phyloP scores from a whole-genome alignment of 2,888 invertebrate genomes.

The Elmis aenea region DNA sequence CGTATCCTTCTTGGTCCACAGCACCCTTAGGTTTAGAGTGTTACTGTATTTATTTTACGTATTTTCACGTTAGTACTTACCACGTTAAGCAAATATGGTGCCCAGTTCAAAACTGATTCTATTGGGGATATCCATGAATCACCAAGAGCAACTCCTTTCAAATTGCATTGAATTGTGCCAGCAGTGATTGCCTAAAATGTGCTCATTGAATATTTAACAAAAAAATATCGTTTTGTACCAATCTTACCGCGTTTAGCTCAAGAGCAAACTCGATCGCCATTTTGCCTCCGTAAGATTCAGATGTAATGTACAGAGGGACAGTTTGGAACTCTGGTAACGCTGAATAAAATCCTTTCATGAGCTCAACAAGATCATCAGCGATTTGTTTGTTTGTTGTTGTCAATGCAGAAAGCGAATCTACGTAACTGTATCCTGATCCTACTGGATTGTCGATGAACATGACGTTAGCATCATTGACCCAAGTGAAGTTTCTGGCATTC shows the following conservation, averaged over 20 bases:
- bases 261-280: conserved; percentile 41
- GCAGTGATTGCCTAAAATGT: conserved; percentile 21
- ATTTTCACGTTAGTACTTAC: conserved; percentile 44
- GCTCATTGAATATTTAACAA: background rate
- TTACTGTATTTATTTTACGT: too few species aligned
- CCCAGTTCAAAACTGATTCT: conserved; percentile 81
- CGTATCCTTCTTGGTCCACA: conserved; percentile 63
- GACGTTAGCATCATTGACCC: conserved; percentile 77
- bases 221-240: background rate
- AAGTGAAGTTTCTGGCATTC: conserved; percentile 65
- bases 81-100: conserved; percentile 67
- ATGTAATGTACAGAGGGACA: conserved; percentile 56
- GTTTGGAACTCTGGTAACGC: conserved; percentile 50
- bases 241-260: conserved; percentile 23
- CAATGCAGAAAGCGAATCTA: conserved; percentile 49
- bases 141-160: conserved; percentile 76
- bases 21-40: conserved; percentile 47
- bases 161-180: conserved; percentile 51
- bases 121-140: conserved; percentile 89
- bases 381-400: conserved; percentile 58
- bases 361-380: conserved; percentile 52
- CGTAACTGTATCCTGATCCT: conserved; percentile 80
- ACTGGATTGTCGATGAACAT: conserved; percentile 86
- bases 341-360: conserved; percentile 49
- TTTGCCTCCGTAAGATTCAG: conserved; percentile 65